A percentile compares a stretch with the other conserved stretches of the same genome.
Conservation (phyloP, 1,140 invertebrate species). For the Zaprionus africanus region DNA sequence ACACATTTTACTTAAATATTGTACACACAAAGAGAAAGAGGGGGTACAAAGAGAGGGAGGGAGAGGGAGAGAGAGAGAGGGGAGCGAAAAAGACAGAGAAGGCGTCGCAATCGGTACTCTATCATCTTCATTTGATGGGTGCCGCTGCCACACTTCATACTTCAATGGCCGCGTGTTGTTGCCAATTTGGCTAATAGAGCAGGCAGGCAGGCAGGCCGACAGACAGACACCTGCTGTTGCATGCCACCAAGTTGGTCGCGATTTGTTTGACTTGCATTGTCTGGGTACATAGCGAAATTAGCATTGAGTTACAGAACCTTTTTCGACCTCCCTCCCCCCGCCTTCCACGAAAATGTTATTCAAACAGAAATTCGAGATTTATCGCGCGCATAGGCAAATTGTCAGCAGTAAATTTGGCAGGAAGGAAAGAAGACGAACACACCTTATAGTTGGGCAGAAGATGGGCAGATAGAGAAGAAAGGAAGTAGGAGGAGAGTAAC, state of each 20-base stretch:
- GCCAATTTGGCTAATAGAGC: slow-evolving; percentile 72
- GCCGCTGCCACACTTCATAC: slow-evolving; percentile 60
- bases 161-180: slow-evolving; percentile 38
- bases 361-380: slow-evolving; percentile 75
- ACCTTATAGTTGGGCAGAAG: slow-evolving; percentile 20
- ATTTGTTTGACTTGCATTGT: slow-evolving; percentile 67
- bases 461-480: not conserved
- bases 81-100: not conserved
- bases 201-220: not conserved
- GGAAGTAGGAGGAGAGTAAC: no score
- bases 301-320: slow-evolving; percentile 62
- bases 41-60: no score
- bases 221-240: not conserved
- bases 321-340: not conserved
- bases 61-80: no score
- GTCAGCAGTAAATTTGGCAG: slow-evolving; percentile 10
- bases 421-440: slow-evolving; percentile 25
- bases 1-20: slow-evolving; percentile 25
- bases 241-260: slow-evolving; percentile 1
- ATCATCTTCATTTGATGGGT: slow-evolving; percentile 27
- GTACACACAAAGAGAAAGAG: not conserved
- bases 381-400: slow-evolving; percentile 34
- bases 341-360: slow-evolving; percentile 5
- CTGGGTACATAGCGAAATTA: slow-evolving; percentile 55
- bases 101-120: slow-evolving; percentile 12